Base-by-base conservation (phyloP, 2,888 invertebrate species). In the Perdita meconis region DNA sequence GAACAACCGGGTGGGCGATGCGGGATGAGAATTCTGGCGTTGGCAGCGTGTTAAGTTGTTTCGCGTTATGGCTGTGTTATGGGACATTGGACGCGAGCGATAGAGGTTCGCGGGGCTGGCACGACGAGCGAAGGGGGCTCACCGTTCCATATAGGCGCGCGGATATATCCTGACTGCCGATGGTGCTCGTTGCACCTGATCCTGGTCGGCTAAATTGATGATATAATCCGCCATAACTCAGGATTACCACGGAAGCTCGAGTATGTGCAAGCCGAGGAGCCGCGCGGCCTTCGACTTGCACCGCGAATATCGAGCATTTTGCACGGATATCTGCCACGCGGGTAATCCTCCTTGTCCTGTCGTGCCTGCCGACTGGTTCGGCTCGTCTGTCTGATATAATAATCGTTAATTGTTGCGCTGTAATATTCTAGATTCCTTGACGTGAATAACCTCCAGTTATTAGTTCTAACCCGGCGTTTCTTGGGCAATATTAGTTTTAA, bases 161-260 rank as follows among this genome's bases (percentile, higher is more conserved):
- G 84, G 76, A 82, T 84, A 82, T 78, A 84, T 86, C 78, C 80
- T 57, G 82, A 71, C 68, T 80, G 78, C 77, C 84, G 82, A 87
- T 83, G 83, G 82, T 83, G 80, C 79, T 78, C 80, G 82, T 77
- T 86, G 85, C 91, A 92, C 92, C 91, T 92, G 92, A 92, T 90
- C 91, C 91, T 88, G 84, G 88, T 82, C 85, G 84, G 87, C 83
- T 85, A 89, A 92, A 92, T 91, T 92, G 91, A 92, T 87, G 90
- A 86, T 87, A 88, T 92, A 92, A 92, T 92, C 92, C 89, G 81
- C 87, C 86, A 90, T 92, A 92, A 92, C 89, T 92, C 90, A 91
- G 92, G 92, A 90, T 92, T 91, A 92, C 84, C 86, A 71, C 75
- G 72, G 67, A 81, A 76, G 78, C 70, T 57, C 38, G 80, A 77